Base-by-base conservation (phyloP, 2,113 vertebrate genomes). In the Platichthys stellatus region DNA sequence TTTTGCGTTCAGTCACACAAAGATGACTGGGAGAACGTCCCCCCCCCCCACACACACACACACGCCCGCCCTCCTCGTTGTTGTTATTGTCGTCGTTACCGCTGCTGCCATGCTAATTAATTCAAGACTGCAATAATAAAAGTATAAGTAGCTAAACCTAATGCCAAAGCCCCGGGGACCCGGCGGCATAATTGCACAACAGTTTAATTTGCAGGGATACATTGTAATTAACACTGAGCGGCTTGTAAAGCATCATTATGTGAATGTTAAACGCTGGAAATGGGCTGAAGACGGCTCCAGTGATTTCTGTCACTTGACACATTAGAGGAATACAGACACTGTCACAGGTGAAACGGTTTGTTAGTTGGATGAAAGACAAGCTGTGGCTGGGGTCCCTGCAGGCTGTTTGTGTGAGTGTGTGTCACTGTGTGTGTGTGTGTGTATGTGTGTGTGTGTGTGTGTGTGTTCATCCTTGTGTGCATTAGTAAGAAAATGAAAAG, bases 141-240 rank as follows among this genome's bases (percentile, higher is more conserved):
- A 76, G 84, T 70, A 85, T 83, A 88, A 93, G 87, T 81, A 84
- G 88, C 83, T 83, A 86, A 88, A 84, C 87, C 82, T 84, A 88
- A 90, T 76, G 82, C 58, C 62, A 66, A 81, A 82, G 47, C 86
- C 82, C 80, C 24, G 2, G 88, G 87, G 83, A 82, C 21, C 43
- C 72, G 28, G 70, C 70, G 61, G 77, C 80, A 74, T 91, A 91
- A 91, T 92, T 89, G 90, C 72, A 82, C 85, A 90, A 83, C 74
- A 58, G 75, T 88, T 88, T 91, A 90, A 93, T 92, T 92, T 90
- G 79, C 60, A 45, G 81, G 87, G 85, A 84, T 89, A 68, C 69
- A 74, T 78, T 80, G 78, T 86, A 89, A 92, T 92, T 88, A 93
- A 88, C 35, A 60, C 56, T 38, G 80, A 59, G 72, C 70, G 62